Conservation (phyloP, 2,888 invertebrate genomes). For the Nephrotoma appendiculata region DNA sequence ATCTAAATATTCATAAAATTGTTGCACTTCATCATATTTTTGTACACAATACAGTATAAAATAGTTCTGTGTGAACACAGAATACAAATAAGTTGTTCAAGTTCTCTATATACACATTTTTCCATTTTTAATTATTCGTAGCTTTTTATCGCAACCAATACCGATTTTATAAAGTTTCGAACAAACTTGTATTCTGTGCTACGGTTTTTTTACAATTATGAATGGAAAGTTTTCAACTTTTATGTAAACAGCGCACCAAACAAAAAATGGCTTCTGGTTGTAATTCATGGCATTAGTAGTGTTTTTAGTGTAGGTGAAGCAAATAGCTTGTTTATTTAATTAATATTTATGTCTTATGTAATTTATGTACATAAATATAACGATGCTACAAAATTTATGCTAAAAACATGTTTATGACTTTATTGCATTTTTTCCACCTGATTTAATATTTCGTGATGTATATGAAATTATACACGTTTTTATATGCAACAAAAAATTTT, state of each 20-base stretch:
- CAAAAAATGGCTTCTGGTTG: not conserved
- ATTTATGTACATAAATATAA: not conserved
- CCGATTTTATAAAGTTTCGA: not conserved
- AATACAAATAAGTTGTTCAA: too few species aligned
- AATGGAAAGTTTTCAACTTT: not conserved
- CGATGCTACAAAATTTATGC: not conserved
- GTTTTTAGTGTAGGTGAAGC: not conserved
- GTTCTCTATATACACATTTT: not conserved
- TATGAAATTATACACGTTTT: not conserved
- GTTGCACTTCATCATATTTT: too few species aligned
- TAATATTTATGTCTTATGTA: not conserved
- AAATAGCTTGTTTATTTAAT: not conserved
- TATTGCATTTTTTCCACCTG: not conserved
- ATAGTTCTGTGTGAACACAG: too few species aligned
- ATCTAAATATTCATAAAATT: too few species aligned
- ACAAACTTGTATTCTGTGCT: not conserved
- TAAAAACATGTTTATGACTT: not conserved
- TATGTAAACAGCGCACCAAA: not conserved
- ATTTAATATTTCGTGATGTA: not conserved
- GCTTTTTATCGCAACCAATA: not conserved
- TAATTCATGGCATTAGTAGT: not conserved
- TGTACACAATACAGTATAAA: too few species aligned
- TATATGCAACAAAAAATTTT: not conserved
- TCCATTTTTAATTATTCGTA: not conserved
- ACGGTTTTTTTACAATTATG: not conserved